Conservation (phyloP, 2,888 invertebrate genomes). For the Hirudinaria manillensis region DNA sequence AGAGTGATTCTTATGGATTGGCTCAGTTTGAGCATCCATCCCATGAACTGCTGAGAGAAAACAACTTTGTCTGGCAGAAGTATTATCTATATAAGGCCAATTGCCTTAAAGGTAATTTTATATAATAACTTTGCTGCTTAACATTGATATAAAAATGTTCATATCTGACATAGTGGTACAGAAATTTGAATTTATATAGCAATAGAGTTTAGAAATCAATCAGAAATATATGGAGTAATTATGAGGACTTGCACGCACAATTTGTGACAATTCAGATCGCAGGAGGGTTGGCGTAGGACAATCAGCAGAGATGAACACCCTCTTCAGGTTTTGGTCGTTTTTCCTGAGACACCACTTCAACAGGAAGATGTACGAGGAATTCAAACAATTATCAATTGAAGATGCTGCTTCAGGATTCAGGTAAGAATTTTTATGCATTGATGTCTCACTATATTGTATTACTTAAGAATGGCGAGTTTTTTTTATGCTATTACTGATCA, state of each 20-base stretch:
- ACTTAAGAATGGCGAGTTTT: neutral
- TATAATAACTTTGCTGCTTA: neutral
- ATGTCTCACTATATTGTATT: too few relatives aligned
- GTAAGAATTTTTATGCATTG: conserved; percentile 49
- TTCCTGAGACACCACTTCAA: conserved; percentile 97
- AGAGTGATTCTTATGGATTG: neutral
- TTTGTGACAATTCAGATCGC: conserved; percentile 7
- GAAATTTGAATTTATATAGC: too few relatives aligned
- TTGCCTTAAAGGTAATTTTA: conserved; percentile 73
- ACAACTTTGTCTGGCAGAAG: conserved; percentile 93
- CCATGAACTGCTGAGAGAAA: conserved; percentile 85
- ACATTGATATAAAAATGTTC: too few relatives aligned
- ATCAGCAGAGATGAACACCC: conserved; percentile 97
- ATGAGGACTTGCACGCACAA: neutral
- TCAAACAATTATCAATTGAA: conserved; percentile 81
- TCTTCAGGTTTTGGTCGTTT: conserved; percentile 99
- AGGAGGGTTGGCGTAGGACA: conserved; percentile 74
- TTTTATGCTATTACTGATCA: neutral
- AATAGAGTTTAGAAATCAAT: neutral
- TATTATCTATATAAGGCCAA: conserved; percentile 92
- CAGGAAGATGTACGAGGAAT: conserved; percentile 94
- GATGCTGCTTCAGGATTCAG: conserved; percentile 78
- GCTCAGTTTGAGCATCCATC: conserved; percentile 85
- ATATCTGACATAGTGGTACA: too few relatives aligned
- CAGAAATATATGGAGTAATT: neutral